Percentiles rank a stretch among this genome's conserved stretches.
Evolutionary conservation across 2,888 invertebrate species (phyloP).

Genomic region (Pammene fasciana): DNA sequence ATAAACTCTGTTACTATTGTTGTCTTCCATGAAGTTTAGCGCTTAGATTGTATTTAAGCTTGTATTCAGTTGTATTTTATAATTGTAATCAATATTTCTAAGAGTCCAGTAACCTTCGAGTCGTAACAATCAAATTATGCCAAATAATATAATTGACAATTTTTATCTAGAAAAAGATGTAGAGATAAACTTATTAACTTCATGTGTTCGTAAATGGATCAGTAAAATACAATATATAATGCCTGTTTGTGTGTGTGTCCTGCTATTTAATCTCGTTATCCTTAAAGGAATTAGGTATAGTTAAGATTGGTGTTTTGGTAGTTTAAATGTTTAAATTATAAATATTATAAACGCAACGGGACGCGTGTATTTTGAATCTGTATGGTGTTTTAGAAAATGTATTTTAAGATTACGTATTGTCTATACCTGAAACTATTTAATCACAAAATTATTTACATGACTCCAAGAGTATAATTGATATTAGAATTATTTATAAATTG

Average conservation of each 20-base stretch:
- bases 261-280: slow-evolving; percentile 49
- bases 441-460: slow-evolving; percentile 34
- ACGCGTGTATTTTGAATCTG: slow-evolving; percentile 64
- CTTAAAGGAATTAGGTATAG: slow-evolving; percentile 55
- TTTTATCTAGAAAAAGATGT: slow-evolving; percentile 5
- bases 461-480: slow-evolving; percentile 25
- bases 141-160: not conserved
- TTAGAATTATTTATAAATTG: slow-evolving; percentile 32
- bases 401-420: slow-evolving; percentile 42
- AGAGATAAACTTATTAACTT: slow-evolving; percentile 8
- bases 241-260: slow-evolving; percentile 36
- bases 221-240: slow-evolving; percentile 16
- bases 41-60: slow-evolving; percentile 50
- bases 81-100: slow-evolving; percentile 23
- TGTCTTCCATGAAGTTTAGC: slow-evolving; percentile 69
- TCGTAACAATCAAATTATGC: slow-evolving; percentile 1
- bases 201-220: slow-evolving; percentile 14
- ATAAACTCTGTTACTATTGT: slow-evolving; percentile 58
- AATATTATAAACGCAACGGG: slow-evolving; percentile 55
- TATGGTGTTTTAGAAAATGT: slow-evolving; percentile 58
- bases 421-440: slow-evolving; percentile 43
- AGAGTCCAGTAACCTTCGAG: slow-evolving; percentile 9
- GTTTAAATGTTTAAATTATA: slow-evolving; percentile 46
- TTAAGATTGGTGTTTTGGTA: slow-evolving; percentile 42
- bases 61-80: slow-evolving; percentile 38